These are phyloP conservation scores for Drosophila nr. fundita DNA, from an alignment of 2,888 invertebrate genomes.

Conservation along the genomic window DNA sequence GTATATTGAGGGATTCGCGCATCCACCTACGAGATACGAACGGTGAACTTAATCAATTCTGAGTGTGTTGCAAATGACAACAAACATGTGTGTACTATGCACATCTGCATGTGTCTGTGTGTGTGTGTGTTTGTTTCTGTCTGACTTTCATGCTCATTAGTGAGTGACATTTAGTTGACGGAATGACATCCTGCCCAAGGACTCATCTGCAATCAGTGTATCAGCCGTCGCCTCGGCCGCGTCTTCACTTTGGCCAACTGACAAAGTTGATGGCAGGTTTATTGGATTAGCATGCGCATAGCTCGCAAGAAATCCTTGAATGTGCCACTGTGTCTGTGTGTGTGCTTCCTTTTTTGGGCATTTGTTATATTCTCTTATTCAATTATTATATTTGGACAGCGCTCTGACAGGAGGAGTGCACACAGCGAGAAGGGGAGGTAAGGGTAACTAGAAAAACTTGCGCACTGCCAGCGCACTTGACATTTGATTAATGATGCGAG, in stretches of 20 bases:
- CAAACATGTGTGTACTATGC: background rate
- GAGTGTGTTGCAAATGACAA: conserved; percentile 19
- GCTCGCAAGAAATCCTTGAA: conserved; percentile 10
- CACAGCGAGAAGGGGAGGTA: background rate
- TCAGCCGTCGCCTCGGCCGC: conserved; percentile 3
- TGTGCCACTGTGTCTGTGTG: background rate
- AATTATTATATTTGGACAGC: conserved; percentile 50
- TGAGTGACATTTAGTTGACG: conserved; percentile 20
- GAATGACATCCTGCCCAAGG: conserved; percentile 20
- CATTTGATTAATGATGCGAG: conserved; percentile 67
- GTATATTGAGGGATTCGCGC: background rate
- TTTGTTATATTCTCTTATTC: conserved; percentile 45
- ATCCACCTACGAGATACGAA: conserved; percentile 10
- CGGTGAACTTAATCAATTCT: conserved; percentile 40
- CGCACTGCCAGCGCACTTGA: conserved; percentile 46
- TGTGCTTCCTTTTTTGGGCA: conserved; percentile 34
- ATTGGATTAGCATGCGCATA: conserved; percentile 19
- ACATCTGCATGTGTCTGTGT: background rate
- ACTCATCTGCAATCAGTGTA: conserved; percentile 12
- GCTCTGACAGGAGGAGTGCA: background rate
- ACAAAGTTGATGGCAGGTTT: conserved; percentile 19
- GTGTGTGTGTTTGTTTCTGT: background rate
- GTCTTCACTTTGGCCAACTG: conserved; percentile 11
- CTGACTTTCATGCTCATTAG: conserved; percentile 32
- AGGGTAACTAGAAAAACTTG: conserved; percentile 1